Evolutionary conservation across 1,140 invertebrate species (phyloP).

Genomic region (Neodiprion pinetum): DNA sequence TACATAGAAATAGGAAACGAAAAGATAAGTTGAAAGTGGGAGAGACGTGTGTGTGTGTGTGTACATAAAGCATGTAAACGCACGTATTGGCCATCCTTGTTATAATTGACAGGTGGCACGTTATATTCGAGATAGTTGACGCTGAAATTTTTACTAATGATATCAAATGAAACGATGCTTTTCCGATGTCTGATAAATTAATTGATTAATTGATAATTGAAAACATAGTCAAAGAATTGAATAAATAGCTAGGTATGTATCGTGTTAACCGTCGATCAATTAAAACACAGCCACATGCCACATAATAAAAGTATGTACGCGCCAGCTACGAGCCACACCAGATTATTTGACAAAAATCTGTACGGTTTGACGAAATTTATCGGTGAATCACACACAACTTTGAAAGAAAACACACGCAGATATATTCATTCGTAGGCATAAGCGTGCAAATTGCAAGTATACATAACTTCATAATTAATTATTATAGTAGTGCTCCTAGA

Average conservation of each 20-base stretch:
- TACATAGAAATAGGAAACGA: background rate
- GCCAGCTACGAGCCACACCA: background rate
- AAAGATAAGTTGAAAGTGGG: slow-evolving; percentile 11
- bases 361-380: background rate
- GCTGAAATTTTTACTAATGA: slow-evolving; percentile 57
- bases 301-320: background rate
- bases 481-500: slow-evolving; percentile 51
- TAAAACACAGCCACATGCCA: too few relatives aligned
- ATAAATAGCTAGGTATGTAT: background rate
- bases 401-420: slow-evolving; percentile 32
- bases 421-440: slow-evolving; percentile 54
- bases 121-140: slow-evolving; percentile 46
- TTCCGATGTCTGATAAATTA: slow-evolving; percentile 30
- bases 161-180: slow-evolving; percentile 52
- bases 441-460: slow-evolving; percentile 52
- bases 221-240: background rate
- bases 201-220: background rate
- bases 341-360: background rate
- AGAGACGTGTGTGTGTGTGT: slow-evolving; percentile 11
- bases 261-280: background rate
- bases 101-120: slow-evolving; percentile 13
- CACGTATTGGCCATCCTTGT: slow-evolving; percentile 16
- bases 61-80: slow-evolving; percentile 12
- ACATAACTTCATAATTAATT: slow-evolving; percentile 52
- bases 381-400: background rate